These are phyloP conservation scores for Hymenochirus boettgeri DNA, from an alignment of 2,113 vertebrate genomes.

Conservation along the genomic window DNA sequence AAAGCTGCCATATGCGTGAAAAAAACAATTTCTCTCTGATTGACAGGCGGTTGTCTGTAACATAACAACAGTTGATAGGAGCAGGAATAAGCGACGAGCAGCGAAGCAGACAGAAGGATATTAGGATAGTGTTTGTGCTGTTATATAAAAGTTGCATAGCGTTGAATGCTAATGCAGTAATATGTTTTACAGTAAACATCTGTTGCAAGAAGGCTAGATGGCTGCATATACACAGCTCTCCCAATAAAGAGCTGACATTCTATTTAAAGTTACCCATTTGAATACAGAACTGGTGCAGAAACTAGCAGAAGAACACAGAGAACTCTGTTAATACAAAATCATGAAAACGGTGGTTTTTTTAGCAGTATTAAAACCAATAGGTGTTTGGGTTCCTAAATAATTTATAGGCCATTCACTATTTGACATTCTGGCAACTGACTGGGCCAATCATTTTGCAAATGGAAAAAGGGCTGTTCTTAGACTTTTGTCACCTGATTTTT, in stretches of 20 bases:
- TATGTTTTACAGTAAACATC: conserved; percentile 55
- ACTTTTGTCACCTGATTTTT: too few relatives aligned
- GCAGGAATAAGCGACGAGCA: conserved; percentile 49
- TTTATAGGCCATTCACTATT: too few relatives aligned
- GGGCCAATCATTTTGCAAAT: too few relatives aligned
- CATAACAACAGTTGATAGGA: conserved; percentile 47
- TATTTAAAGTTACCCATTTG: not conserved
- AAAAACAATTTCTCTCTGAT: conserved; percentile 14
- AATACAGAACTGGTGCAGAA: not conserved
- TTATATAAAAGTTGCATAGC: conserved; percentile 41
- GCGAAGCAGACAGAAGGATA: conserved; percentile 51
- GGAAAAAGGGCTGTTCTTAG: too few relatives aligned
- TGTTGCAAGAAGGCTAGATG: conserved; percentile 43
- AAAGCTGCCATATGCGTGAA: not conserved
- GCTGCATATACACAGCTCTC: conserved; percentile 16
- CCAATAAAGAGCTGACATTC: conserved; percentile 27
- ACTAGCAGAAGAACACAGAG: not conserved
- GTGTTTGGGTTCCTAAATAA: too few relatives aligned
- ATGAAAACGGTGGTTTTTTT: too few relatives aligned
- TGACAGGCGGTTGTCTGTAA: conserved; percentile 46
- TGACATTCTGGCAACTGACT: too few relatives aligned
- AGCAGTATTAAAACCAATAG: too few relatives aligned
- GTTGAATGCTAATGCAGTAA: conserved; percentile 53
- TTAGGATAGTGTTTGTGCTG: conserved; percentile 52
- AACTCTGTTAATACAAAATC: too few relatives aligned